phyloP scores from a whole-genome alignment of 2,797 vertebrate genomes.

The Acanthornis magna region DNA sequence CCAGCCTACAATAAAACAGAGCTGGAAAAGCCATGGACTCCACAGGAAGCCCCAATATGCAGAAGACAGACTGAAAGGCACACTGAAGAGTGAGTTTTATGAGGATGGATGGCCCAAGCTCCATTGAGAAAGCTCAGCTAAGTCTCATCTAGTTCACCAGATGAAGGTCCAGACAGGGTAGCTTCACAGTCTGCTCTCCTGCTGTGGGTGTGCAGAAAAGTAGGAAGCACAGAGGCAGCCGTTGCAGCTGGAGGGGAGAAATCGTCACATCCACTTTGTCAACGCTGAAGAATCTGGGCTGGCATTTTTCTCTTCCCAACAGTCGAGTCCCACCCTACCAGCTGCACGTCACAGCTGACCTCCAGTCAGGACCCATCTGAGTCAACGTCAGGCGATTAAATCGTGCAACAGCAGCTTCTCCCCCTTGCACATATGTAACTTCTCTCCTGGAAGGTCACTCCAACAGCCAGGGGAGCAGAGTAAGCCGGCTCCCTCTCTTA shows the following conservation, averaged over 20 bases:
- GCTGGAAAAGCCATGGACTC: neutral
- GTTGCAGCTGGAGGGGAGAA: constrained; percentile 37
- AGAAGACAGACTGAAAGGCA: neutral
- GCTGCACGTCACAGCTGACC: constrained; percentile 60
- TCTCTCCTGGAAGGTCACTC: neutral
- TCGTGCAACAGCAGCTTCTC: neutral
- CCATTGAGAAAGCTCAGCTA: constrained; percentile 13
- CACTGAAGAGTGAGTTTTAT: neutral
- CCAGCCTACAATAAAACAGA: neutral
- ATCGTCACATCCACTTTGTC: constrained; percentile 33
- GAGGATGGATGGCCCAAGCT: neutral
- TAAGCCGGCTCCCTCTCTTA: neutral
- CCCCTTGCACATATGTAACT: neutral
- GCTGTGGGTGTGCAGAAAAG: neutral
- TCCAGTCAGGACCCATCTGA: constrained; percentile 26
- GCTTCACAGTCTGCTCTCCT: constrained; percentile 19
- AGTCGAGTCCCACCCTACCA: constrained; percentile 54
- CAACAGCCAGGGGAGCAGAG: neutral
- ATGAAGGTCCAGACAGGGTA: neutral
- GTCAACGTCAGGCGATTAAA: neutral
- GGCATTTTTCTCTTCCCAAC: constrained; percentile 44
- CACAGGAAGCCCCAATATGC: neutral
- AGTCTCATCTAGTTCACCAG: neutral
- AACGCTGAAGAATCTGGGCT: neutral
- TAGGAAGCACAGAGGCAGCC: neutral